Base-by-base conservation (phyloP, 2,888 invertebrate species). In the Capitulum mitella region DNA sequence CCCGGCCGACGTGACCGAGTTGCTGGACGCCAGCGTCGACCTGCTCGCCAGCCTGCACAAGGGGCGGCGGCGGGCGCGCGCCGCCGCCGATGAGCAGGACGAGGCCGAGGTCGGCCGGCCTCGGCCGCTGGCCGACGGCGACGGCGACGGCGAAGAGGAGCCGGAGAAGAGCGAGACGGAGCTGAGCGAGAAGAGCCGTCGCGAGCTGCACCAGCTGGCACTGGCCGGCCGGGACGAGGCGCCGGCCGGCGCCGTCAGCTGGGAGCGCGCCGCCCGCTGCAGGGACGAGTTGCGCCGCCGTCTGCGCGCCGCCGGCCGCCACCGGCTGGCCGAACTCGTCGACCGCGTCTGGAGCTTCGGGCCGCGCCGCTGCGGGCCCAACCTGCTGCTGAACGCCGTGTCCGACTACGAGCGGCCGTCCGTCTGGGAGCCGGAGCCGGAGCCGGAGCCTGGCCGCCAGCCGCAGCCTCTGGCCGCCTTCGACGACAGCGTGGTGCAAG, bases 291-390 rank as follows among this genome's bases (percentile, higher is more conserved):
- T 76, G 29, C 76, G 46, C 5, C 43, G 29, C 32, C 46, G 43
- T 14, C 46, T 48, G 76, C 29, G 12, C 0, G 76, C 76, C 6
- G 76, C 76, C 29, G 76, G 43, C 46, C n/a, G 76, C 46, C 37
- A 70, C 22, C 40, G 10, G 43, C 46, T 76, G 76, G 76, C 46
- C 10, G 29, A 43, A 5, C 46, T 76, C n/a, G 48, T 46, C n/a
- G 48, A 76, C 46, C n/a, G 48, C 29, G 70, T 99, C 82, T 98
- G 97, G 97, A 91, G 94, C 8, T 92, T 98, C 82, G 97, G 98
- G 0, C 96, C 97, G 6, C 90, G 92, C 81, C 91, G 92, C 84
- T 93, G 93, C 84, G 95, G 96, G 77, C 91, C 94, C 1, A 99
- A 98, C 87, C 86, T 98, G 80, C 87, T 99, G 75, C 86, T 99